Evolutionary conservation across 2,797 vertebrate genomes (phyloP), one percentile per base, ranked within the genome.

Genomic region (Eurystomus glaucurus): DNA sequence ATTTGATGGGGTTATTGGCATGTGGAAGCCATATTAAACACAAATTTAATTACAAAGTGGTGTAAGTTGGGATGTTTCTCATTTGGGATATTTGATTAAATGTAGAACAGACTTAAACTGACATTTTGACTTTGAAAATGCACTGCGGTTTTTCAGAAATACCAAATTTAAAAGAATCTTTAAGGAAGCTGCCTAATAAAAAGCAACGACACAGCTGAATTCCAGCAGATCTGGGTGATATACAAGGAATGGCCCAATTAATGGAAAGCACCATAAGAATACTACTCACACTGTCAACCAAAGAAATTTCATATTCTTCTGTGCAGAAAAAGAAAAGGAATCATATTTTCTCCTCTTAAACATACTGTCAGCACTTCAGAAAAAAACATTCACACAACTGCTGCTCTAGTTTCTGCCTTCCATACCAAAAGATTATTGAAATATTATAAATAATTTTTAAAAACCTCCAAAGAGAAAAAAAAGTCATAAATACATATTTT

Each of bases 31-130:
- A 88, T 57, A 95, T 69, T 78, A 82, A 89, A 92, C 61, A 91
- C 37, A 79, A 66, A 92, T 88, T 92, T 88, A 91, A 96, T 95
- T 92, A 91, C 41, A 33, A 65, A 96, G 84, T 69, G 2, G 28
- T 76, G 61, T 81, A 75, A 85, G 45, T 65, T 78, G 77, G 85
- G 71, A 91, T 94, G 97, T 64, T 97, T 97, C 81, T 85, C 60
- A 97, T 96, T 93, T 94, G 74, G 69, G 54, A n/a, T 61, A 62
- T 82, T 96, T 93, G 85, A 91, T 72, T 80, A 96, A 97, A 97
- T 72, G 41, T 48, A 79, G 20, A 97, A 96, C 90, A 96, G 96
- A 79, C 88, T 69, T 20, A 64, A 85, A 84, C 52, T 85, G 85
- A 96, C 80, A 94, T 2, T 7, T 8, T 25, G 79, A 87, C 95